A percentile compares a stretch with the other conserved stretches of the same genome.
phyloP scores from a whole-genome alignment of 2,888 invertebrate species.

The Amiota mariae region DNA sequence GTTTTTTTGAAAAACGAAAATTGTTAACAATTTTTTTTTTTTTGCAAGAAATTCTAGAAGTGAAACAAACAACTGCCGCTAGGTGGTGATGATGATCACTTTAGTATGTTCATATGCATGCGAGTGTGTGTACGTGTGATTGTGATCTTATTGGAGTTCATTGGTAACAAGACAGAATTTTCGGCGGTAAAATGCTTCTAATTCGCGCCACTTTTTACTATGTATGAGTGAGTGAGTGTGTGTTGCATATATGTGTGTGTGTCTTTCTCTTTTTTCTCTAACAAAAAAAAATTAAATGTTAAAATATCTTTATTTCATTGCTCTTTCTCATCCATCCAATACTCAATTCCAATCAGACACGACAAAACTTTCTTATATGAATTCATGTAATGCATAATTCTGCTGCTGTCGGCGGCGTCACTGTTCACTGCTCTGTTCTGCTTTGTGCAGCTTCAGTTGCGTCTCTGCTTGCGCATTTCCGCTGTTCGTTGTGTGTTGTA shows the following conservation, averaged over 20 bases:
- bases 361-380: slow-evolving; percentile 33
- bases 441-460: neutral
- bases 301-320: too few relatives aligned
- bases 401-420: slow-evolving; percentile 25
- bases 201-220: slow-evolving; percentile 61
- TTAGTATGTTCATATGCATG: neutral
- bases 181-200: slow-evolving; percentile 61
- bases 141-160: neutral
- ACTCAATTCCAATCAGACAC: neutral
- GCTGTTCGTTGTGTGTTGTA: slow-evolving; percentile 50
- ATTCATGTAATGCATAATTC: neutral
- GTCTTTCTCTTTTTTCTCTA: slow-evolving; percentile 46
- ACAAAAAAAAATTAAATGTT: neutral
- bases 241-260: neutral
- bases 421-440: neutral
- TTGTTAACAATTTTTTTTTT: neutral
- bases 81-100: too few relatives aligned
- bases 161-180: slow-evolving; percentile 1
- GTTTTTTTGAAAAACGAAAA: neutral
- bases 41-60: neutral
- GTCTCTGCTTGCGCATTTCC: slow-evolving; percentile 33
- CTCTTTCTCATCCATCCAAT: too few relatives aligned
- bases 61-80: too few relatives aligned
- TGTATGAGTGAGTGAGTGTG: neutral
- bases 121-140: neutral